These are phyloP conservation scores for Anabacerthia variegaticeps DNA, from an alignment of 2,797 vertebrate genomes.

Conservation along the genomic window DNA sequence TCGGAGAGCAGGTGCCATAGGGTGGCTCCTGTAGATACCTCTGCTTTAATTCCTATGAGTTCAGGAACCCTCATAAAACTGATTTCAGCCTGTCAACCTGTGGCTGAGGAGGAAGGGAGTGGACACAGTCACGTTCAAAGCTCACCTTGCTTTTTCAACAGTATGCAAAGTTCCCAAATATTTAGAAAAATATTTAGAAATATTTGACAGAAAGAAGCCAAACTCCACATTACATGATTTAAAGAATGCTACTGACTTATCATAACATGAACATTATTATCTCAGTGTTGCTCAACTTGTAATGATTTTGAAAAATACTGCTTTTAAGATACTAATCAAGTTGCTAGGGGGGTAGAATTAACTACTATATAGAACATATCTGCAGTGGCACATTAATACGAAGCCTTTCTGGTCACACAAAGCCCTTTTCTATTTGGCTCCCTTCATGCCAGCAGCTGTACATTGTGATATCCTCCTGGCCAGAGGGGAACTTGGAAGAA, in stretches of 20 bases:
- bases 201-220: not conserved
- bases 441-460: not conserved
- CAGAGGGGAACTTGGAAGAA: conserved; percentile 16
- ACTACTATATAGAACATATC: not conserved
- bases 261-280: not conserved
- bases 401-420: not conserved
- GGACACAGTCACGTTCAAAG: not conserved
- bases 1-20: not conserved
- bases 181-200: not conserved
- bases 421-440: not conserved
- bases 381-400: not conserved
- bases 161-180: not conserved
- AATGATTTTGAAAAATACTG: not conserved
- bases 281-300: not conserved
- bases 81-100: not conserved
- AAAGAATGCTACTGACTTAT: not conserved
- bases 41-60: not conserved
- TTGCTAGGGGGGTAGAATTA: not conserved
- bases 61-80: not conserved
- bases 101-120: not conserved
- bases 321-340: not conserved
- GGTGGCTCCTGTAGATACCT: not conserved
- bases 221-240: not conserved
- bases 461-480: conserved; percentile 5
- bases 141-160: not conserved